Evolutionary conservation across 2,797 vertebrate genomes (phyloP), one percentile per base, ranked within the genome.

Genomic region (Columba guinea): DNA sequence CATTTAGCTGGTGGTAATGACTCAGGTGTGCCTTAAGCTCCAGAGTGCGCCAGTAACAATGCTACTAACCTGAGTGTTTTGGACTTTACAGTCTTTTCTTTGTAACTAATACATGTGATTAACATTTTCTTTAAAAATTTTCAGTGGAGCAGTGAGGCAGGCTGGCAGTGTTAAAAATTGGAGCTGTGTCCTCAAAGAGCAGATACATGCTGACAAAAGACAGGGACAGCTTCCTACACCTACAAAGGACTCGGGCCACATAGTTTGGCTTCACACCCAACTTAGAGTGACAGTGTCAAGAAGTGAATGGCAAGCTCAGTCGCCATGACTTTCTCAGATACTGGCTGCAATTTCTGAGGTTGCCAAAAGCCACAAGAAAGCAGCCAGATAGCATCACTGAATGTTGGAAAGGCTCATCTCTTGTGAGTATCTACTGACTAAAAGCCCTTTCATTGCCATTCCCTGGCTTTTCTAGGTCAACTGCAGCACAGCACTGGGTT

Each of bases 341-440:
- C 28, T 92, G 56, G 10, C 74, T 82, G 88, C 46, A 39, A 32
- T 71, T 75, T 34, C 28, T 15, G 48, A 78, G 71, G 30, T 53
- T 92, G 65, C 92, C 86, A 94, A 83, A 92, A 95, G 62, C 75
- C 88, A 60, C 80, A 82, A 37, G 70, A 70, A 92, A 69, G 76
- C 62, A 65, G 82, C 76, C 92, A 94, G 90, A 55, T 32, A 88
- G 49, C 48, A 59, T 55, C 64, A 34, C 46, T 7, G 11, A 30
- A 13, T 44, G 56, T 63, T 89, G 78, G 48, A 76, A 64, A 28
- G 24, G 41, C 46, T 48, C 73, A 37, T 58, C n/a, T 65, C 55
- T 52, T 34, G 17, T 0, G 6, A 81, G 30, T 35, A 32, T 48
- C 79, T 56, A 39, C 64, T 3, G 1, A 44, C 65, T 74, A 52